A percentile compares a stretch with the other conserved stretches of the same genome.
Conservation (phyloP, 2,113 vertebrate species). For the Cottus gobio region DNA sequence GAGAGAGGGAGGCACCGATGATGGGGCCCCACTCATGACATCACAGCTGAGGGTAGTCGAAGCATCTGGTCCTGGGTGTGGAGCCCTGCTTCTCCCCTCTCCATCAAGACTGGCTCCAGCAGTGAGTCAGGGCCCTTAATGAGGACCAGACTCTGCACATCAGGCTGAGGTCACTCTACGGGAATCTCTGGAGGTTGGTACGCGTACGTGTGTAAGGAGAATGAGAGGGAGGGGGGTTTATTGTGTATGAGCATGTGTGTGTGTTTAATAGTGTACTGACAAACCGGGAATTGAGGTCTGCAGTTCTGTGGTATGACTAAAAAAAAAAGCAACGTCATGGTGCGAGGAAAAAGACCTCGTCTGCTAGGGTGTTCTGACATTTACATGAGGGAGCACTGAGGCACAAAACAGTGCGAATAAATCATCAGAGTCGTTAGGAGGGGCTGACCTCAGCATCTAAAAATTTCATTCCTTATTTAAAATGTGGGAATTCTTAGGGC, state of each 20-base stretch:
- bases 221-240: slow-evolving; percentile 23
- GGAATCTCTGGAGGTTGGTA: slow-evolving; percentile 76
- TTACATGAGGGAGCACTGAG: slow-evolving; percentile 41
- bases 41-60: slow-evolving; percentile 73
- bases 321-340: slow-evolving; percentile 51
- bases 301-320: slow-evolving; percentile 48
- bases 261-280: slow-evolving; percentile 7
- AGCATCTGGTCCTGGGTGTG: slow-evolving; percentile 85
- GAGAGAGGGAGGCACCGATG: slow-evolving; percentile 65
- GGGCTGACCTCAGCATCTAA: slow-evolving; percentile 1
- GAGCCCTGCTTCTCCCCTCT: slow-evolving; percentile 67
- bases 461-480: slow-evolving; percentile 35
- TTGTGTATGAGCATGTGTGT: slow-evolving; percentile 15
- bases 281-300: slow-evolving; percentile 27
- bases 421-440: slow-evolving; percentile 34
- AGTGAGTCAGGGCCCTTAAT: slow-evolving; percentile 81
- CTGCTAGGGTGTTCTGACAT: slow-evolving; percentile 34
- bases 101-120: slow-evolving; percentile 73
- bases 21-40: slow-evolving; percentile 75
- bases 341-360: slow-evolving; percentile 51
- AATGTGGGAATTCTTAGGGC: slow-evolving; percentile 49
- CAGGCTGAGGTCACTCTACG: slow-evolving; percentile 74
- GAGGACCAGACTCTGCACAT: slow-evolving; percentile 80
- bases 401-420: slow-evolving; percentile 37
- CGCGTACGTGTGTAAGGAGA: slow-evolving; percentile 45